A percentile compares a stretch with the other conserved stretches of the same genome.
Evolutionary conservation across 2,888 invertebrate genomes (phyloP).

Genomic region (Tetragonisca angustula): DNA sequence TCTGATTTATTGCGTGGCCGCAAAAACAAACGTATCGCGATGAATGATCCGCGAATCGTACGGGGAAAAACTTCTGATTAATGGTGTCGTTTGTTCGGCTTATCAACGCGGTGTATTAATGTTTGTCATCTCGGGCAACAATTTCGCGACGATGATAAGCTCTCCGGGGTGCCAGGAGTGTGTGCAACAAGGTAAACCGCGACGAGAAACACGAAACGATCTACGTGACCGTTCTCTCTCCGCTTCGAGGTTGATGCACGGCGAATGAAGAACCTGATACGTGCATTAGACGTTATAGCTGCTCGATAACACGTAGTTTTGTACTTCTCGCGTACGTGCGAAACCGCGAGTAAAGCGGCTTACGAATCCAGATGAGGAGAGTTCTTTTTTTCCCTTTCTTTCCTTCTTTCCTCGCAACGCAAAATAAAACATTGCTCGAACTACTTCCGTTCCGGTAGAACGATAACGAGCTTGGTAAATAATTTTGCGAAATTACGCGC

Average conservation of each 20-base stretch:
- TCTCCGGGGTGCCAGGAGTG: conserved; percentile 23
- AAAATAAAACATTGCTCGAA: neutral
- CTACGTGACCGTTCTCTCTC: conserved; percentile 54
- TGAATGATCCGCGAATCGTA: conserved; percentile 42
- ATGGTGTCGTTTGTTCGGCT: conserved; percentile 48
- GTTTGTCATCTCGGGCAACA: conserved; percentile 45
- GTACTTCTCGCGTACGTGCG: conserved; percentile 53
- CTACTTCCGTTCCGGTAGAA: neutral
- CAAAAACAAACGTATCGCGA: conserved; percentile 39
- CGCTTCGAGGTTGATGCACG: conserved; percentile 50
- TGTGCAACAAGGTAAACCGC: conserved; percentile 54
- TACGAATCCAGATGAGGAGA: conserved; percentile 27
- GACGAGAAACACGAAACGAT: conserved; percentile 62
- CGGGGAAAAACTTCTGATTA: conserved; percentile 34
- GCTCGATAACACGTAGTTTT: conserved; percentile 65
- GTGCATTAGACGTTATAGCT: conserved; percentile 69
- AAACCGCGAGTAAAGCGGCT: conserved; percentile 31
- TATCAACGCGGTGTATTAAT: conserved; percentile 56
- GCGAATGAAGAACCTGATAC: conserved; percentile 67
- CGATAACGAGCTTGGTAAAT: neutral
- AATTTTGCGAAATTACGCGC: neutral
- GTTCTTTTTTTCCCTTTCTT: too few relatives aligned
- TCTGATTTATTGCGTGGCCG: conserved; percentile 30
- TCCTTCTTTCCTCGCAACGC: neutral
- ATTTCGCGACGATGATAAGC: conserved; percentile 54